These are phyloP conservation scores for Drosophila paramelanica DNA, from an alignment of 2,888 invertebrate species.

Conservation along the genomic window DNA sequence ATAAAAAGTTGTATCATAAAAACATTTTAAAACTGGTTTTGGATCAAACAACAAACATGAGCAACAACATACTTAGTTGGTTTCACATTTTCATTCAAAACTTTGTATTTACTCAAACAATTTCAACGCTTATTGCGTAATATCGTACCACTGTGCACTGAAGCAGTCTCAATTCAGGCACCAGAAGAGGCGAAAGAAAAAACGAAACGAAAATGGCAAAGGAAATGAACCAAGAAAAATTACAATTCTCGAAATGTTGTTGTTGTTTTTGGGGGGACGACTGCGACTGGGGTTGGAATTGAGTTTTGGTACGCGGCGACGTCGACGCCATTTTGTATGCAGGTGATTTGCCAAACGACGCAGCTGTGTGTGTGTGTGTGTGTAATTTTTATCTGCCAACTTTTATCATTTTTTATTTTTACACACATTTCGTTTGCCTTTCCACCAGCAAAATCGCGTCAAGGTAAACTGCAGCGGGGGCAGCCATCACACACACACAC, in stretches of 20 bases:
- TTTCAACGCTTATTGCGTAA: not conserved
- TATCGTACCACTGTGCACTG: slow-evolving; percentile 53
- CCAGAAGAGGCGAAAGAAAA: slow-evolving; percentile 39
- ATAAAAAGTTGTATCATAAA: too few species aligned
- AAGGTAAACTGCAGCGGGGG: slow-evolving; percentile 58
- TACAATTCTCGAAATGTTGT: slow-evolving; percentile 68
- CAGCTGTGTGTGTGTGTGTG: slow-evolving; percentile 50
- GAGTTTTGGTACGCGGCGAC: slow-evolving; percentile 63
- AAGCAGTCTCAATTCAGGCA: slow-evolving; percentile 55
- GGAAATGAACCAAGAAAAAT: slow-evolving; percentile 82
- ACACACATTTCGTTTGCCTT: slow-evolving; percentile 70
- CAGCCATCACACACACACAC: too few species aligned
- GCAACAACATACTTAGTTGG: too few species aligned
- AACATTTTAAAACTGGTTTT: too few species aligned
- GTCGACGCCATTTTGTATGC: slow-evolving; percentile 69
- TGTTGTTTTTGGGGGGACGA: slow-evolving; percentile 20
- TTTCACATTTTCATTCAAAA: too few species aligned
- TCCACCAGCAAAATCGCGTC: slow-evolving; percentile 53
- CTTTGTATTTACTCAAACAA: not conserved
- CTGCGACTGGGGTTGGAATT: slow-evolving; percentile 58
- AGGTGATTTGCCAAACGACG: slow-evolving; percentile 66
- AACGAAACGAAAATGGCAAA: slow-evolving; percentile 69
- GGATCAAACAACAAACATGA: too few species aligned
- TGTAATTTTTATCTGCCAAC: slow-evolving; percentile 81
- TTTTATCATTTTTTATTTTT: slow-evolving; percentile 82